Conservation (phyloP, 1,140 invertebrate genomes). For the Macrotrachela quadricornifera region DNA sequence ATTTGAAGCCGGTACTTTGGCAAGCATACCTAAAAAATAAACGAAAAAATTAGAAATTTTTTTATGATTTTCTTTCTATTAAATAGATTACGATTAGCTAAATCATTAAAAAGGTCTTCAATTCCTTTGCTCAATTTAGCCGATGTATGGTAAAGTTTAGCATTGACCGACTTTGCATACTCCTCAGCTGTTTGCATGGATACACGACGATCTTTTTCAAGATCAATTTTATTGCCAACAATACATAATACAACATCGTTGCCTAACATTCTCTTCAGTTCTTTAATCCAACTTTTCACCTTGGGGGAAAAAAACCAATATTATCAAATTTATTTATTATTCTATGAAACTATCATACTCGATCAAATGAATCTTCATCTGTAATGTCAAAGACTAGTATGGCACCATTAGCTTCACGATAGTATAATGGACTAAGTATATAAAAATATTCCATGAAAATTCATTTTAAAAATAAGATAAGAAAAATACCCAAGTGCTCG, state of each 20-base stretch:
- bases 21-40: too few species aligned
- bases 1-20: too few species aligned
- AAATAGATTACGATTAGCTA: slow-evolving; percentile 40
- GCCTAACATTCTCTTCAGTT: slow-evolving; percentile 82
- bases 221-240: slow-evolving; percentile 89
- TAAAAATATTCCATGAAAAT: too few species aligned
- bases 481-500: slow-evolving; percentile 50
- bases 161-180: slow-evolving; percentile 70
- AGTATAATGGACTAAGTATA: slow-evolving; percentile 54
- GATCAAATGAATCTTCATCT: slow-evolving; percentile 83
- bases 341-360: slow-evolving; percentile 40
- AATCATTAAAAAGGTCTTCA: slow-evolving; percentile 69
- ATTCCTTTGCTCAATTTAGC: slow-evolving; percentile 72
- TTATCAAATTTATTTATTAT: not conserved
- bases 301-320: slow-evolving; percentile 28
- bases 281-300: slow-evolving; percentile 96
- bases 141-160: slow-evolving; percentile 78
- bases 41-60: too few species aligned
- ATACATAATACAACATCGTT: slow-evolving; percentile 72
- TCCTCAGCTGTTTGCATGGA: slow-evolving; percentile 57
- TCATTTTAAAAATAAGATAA: too few species aligned
- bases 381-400: slow-evolving; percentile 96
- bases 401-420: slow-evolving; percentile 86
- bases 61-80: too few species aligned
- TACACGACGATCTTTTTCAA: slow-evolving; percentile 71